A percentile compares a stretch with the other conserved stretches of the same genome.
phyloP scores from a whole-genome alignment of 2,113 vertebrate species.

The Actenoides lindsayi region DNA sequence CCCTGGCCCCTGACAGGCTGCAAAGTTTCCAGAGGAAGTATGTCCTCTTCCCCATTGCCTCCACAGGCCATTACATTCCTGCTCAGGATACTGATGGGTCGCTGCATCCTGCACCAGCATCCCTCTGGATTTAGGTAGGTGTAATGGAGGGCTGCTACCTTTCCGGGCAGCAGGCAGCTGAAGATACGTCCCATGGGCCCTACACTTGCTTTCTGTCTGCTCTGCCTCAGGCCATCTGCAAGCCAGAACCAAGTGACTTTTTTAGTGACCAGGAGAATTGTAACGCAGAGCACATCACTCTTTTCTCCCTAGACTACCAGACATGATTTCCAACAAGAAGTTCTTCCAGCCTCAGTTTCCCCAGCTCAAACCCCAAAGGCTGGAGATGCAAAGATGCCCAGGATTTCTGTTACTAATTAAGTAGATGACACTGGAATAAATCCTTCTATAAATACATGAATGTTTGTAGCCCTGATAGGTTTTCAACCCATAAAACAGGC shows the following conservation, averaged over 20 bases:
- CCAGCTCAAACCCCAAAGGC: neutral
- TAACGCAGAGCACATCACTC: neutral
- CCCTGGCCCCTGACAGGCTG: neutral
- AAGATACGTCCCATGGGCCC: fast-evolving
- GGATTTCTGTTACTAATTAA: neutral
- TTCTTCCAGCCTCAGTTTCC: neutral
- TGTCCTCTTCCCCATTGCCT: neutral
- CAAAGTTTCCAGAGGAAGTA: neutral
- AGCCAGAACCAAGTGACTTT: neutral
- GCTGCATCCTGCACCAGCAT: neutral
- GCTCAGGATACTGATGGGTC: neutral
- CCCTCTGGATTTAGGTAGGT: neutral
- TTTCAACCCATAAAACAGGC: neutral
- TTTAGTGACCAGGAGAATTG: neutral
- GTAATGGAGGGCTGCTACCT: neutral
- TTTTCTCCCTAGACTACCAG: neutral
- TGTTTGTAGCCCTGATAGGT: neutral
- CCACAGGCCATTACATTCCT: fast-evolving
- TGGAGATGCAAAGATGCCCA: neutral
- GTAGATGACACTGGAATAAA: neutral
- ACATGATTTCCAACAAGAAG: neutral
- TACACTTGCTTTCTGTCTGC: fast-evolving
- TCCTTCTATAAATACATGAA: neutral
- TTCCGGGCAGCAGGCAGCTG: neutral
- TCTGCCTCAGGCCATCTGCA: neutral